Evolutionary conservation across 2,888 invertebrate species (phyloP).

Genomic region (Drosophila sordidula): DNA sequence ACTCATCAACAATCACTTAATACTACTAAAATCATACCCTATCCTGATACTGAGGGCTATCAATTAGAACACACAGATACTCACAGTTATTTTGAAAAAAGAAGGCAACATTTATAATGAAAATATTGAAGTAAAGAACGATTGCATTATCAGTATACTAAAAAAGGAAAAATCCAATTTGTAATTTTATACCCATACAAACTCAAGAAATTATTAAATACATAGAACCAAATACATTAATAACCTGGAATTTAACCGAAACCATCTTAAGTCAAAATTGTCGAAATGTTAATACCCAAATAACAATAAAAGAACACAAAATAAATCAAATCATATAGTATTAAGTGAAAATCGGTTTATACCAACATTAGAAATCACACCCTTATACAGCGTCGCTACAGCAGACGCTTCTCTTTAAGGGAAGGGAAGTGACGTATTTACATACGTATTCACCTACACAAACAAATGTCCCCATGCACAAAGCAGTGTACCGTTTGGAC

Average conservation of each 20-base stretch:
- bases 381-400: not conserved
- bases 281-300: too few relatives aligned
- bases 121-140: too few relatives aligned
- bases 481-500: too few relatives aligned
- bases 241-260: slow-evolving; percentile 8
- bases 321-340: too few relatives aligned
- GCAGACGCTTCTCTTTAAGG: not conserved
- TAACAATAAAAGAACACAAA: too few relatives aligned
- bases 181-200: slow-evolving; percentile 6
- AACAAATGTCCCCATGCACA: too few relatives aligned
- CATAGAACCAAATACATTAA: slow-evolving; percentile 12
- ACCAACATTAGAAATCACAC: too few relatives aligned
- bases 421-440: slow-evolving; percentile 8
- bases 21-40: slow-evolving; percentile 23
- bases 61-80: slow-evolving; percentile 7
- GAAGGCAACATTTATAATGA: slow-evolving; percentile 1
- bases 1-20: slow-evolving; percentile 6
- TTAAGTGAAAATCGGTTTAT: too few relatives aligned
- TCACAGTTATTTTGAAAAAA: slow-evolving; percentile 9
- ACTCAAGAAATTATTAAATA: slow-evolving; percentile 10
- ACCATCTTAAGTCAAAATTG: too few relatives aligned
- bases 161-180: slow-evolving; percentile 1
- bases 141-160: slow-evolving; percentile 9
- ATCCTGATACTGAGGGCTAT: slow-evolving; percentile 18
- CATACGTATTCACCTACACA: slow-evolving; percentile 2